A percentile compares a stretch with the other conserved stretches of the same genome.
phyloP scores from a whole-genome alignment of 1,140 invertebrate species.

The Drosophila punjabiensis region DNA sequence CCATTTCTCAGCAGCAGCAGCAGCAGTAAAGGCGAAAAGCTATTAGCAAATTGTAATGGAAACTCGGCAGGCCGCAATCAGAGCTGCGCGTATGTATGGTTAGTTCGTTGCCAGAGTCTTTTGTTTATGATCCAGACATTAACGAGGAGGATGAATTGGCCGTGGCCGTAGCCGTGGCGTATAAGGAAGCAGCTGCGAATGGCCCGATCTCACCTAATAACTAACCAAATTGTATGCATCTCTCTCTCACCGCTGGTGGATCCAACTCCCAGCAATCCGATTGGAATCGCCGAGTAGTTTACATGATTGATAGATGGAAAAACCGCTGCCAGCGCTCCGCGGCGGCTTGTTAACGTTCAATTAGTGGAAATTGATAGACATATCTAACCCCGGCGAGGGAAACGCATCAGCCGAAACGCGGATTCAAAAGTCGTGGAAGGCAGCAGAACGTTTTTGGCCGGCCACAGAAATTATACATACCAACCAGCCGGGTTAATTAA shows the following conservation, averaged over 20 bases:
- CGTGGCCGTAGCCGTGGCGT: background rate
- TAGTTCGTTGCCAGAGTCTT: slow-evolving; percentile 67
- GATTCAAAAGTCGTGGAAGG: slow-evolving; percentile 37
- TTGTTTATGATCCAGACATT: slow-evolving; percentile 60
- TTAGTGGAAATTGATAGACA: slow-evolving; percentile 83
- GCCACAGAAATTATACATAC: slow-evolving; percentile 66
- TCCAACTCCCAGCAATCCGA: slow-evolving; percentile 18
- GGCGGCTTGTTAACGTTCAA: slow-evolving; percentile 79
- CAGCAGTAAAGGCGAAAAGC: slow-evolving; percentile 8
- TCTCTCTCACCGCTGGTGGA: background rate
- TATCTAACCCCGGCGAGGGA: slow-evolving; percentile 55
- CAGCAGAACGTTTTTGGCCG: slow-evolving; percentile 47
- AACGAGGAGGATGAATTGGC: slow-evolving; percentile 27
- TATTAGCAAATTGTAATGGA: slow-evolving; percentile 55
- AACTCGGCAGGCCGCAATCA: slow-evolving; percentile 44
- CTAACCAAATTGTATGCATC: slow-evolving; percentile 32
- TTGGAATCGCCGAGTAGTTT: slow-evolving; percentile 47
- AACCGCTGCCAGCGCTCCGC: slow-evolving; percentile 53
- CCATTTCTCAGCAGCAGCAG: background rate
- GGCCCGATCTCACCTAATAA: slow-evolving; percentile 62
- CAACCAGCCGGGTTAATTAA: slow-evolving; percentile 67
- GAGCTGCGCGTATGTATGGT: slow-evolving; percentile 6
- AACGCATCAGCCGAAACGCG: slow-evolving; percentile 53
- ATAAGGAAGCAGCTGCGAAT: slow-evolving; percentile 32
- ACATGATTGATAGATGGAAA: slow-evolving; percentile 74